These are phyloP conservation scores for Alcis repandata DNA, from an alignment of 2,888 invertebrate species.

Conservation along the genomic window DNA sequence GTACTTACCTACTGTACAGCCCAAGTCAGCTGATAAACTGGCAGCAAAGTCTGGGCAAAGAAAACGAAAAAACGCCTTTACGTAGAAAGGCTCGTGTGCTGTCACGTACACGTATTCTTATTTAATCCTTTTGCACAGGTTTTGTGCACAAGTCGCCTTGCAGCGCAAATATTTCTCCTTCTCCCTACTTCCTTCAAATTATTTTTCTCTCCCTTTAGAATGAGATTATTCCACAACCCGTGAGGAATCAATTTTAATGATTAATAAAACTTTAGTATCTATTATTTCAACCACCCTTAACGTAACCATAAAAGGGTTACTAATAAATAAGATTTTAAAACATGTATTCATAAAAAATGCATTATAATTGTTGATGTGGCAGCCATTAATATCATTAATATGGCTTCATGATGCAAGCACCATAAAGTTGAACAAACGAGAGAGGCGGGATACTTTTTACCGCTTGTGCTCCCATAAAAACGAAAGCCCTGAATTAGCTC, in stretches of 20 bases:
- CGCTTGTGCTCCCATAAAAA: conserved; percentile 84
- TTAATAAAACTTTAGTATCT: conserved; percentile 43
- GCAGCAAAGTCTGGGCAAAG: conserved; percentile 69
- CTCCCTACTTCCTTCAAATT: conserved; percentile 23
- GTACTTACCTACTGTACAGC: not conserved
- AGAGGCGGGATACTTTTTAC: conserved; percentile 87
- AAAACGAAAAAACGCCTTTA: conserved; percentile 81
- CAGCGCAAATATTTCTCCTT: conserved; percentile 53
- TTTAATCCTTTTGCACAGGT: conserved; percentile 79
- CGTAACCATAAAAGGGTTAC: conserved; percentile 48
- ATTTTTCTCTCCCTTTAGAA: conserved; percentile 15
- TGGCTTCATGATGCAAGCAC: conserved; percentile 76
- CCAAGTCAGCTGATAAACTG: conserved; percentile 31
- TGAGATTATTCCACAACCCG: conserved; percentile 3
- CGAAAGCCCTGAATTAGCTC: conserved; percentile 86
- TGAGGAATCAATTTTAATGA: conserved; percentile 25
- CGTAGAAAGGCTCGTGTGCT: conserved; percentile 77
- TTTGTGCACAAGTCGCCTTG: conserved; percentile 64
- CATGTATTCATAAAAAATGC: conserved; percentile 65
- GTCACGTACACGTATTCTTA: conserved; percentile 83
- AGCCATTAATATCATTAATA: conserved; percentile 84
- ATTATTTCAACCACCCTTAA: conserved; percentile 48
- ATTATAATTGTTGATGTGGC: conserved; percentile 74
- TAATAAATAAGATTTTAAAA: conserved; percentile 72
- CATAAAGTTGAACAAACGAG: conserved; percentile 85